A percentile compares a stretch with the other conserved stretches of the same genome.
Conservation (phyloP, 2,888 invertebrate genomes). For the Pseudolycoriella hygida region DNA sequence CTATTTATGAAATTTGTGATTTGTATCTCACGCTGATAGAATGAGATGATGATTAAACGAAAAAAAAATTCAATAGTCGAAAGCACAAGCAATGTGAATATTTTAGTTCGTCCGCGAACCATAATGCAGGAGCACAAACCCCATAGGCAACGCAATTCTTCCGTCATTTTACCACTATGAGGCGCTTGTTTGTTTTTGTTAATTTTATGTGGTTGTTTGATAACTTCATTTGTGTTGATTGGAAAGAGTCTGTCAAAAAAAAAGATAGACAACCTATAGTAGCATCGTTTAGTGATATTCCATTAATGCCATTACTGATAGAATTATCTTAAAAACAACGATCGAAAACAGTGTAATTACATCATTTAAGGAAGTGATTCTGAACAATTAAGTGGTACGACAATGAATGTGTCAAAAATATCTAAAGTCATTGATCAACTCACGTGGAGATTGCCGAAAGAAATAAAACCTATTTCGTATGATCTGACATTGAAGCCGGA, state of each 20-base stretch:
- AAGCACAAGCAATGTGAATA: too few relatives aligned
- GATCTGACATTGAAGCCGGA: constrained; percentile 45
- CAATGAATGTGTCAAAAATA: constrained; percentile 11
- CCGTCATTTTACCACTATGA: constrained; percentile 22
- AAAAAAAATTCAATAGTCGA: too few relatives aligned
- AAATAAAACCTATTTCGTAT: constrained; percentile 42
- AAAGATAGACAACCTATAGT: background rate
- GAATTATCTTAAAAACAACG: background rate
- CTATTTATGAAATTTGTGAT: too few relatives aligned
- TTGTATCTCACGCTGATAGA: too few relatives aligned
- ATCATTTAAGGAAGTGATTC: background rate
- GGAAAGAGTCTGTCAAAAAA: constrained; percentile 12
- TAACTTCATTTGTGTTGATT: constrained; percentile 25
- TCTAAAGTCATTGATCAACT: constrained; percentile 23
- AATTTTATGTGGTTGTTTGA: constrained; percentile 22
- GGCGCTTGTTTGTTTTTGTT: constrained; percentile 25
- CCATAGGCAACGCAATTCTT: constrained; percentile 14
- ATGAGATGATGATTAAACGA: too few relatives aligned
- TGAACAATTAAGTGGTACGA: background rate
- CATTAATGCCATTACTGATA: background rate
- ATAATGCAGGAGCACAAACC: background rate
- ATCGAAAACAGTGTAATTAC: background rate
- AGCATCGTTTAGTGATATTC: background rate
- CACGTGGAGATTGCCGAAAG: constrained; percentile 36
- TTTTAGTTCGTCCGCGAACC: constrained; percentile 1